Evolutionary conservation across 2,113 vertebrate genomes (phyloP), one percentile per base, ranked within the genome.

Genomic region (Zingel zingel): DNA sequence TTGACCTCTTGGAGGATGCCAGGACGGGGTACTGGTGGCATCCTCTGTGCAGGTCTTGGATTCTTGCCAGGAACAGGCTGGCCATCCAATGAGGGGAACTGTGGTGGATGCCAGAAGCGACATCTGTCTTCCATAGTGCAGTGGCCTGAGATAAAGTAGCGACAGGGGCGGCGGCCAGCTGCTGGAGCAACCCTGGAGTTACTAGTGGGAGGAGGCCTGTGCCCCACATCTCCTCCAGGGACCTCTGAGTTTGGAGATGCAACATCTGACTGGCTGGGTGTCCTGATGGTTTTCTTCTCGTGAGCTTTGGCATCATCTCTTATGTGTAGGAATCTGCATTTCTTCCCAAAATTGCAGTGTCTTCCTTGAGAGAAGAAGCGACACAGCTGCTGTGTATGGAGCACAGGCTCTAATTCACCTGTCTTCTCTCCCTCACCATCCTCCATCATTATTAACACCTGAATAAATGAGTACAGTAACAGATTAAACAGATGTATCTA

Each of bases 91-190:
- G 61, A n/a, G 1, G 91, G 90, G 1, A 93, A 53, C 74, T 90
- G 86, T 0, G 91, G 83, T 3, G 96, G 96, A 84, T 96, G 96
- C 92, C 91, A 95, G 83, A 96, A 96, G 50, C 94, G 95, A 85
- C 96, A 96, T 62, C 92, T 83, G 36, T 94, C 92, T 47, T 96
- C 96, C 95, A 96, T 95, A 25, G 90, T 79, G 71, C 96, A 96
- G 89, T 93, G 91, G 43, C 96, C 96, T n/a, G 95, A 93, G 0
- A 96, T 81, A 67, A 95, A 96, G 88, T 96, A 96, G 43, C 94
- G 94, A 70, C 96, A 96, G 6, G 94, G 81, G 23, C 89, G 93
- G 21, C 77, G 89, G n/a, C 33, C 68, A 2, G 86, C 62, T 2
- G 61, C 77, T 10, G 83, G 70, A n/a, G 27, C 67, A n/a, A 56